A percentile compares a stretch with the other conserved stretches of the same genome.
Evolutionary conservation across 2,113 vertebrate species (phyloP).

Genomic region (Hypanus sabinus): DNA sequence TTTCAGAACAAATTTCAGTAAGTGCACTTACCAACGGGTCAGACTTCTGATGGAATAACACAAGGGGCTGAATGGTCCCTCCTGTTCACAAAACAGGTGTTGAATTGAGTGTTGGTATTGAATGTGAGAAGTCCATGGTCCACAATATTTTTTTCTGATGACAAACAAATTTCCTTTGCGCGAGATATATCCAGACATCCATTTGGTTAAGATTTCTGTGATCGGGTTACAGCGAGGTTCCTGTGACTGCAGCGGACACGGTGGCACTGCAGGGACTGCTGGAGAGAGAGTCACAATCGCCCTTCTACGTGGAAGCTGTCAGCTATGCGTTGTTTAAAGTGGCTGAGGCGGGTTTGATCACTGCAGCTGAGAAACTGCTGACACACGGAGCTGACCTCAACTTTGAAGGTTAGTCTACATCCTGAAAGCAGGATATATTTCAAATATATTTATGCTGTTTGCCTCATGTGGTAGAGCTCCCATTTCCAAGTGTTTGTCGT

Average conservation of each 20-base stretch:
- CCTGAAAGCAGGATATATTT: neutral
- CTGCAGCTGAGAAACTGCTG: conserved; percentile 67
- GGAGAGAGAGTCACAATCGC: conserved; percentile 71
- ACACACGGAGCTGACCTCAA: conserved; percentile 70
- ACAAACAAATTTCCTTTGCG: no score
- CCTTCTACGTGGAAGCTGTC: conserved; percentile 74
- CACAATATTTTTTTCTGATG: no score
- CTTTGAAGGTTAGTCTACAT: conserved; percentile 69
- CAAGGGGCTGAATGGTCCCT: neutral
- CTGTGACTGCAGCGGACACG: conserved; percentile 43
- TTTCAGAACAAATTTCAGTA: no score
- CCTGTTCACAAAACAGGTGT: neutral
- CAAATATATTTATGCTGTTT: no score
- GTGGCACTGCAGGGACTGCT: conserved; percentile 62
- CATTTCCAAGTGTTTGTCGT: neutral
- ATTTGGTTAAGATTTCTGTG: neutral
- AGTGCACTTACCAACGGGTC: no score
- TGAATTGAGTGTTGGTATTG: neutral
- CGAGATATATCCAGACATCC: neutral
- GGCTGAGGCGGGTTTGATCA: conserved; percentile 64
- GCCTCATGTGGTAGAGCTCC: neutral
- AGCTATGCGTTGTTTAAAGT: conserved; percentile 82
- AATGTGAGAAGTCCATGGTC: neutral
- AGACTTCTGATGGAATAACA: no score
- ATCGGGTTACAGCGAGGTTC: conserved; percentile 49